phyloP scores from a whole-genome alignment of 2,888 invertebrate genomes.

The Microctonus aethiopoides region DNA sequence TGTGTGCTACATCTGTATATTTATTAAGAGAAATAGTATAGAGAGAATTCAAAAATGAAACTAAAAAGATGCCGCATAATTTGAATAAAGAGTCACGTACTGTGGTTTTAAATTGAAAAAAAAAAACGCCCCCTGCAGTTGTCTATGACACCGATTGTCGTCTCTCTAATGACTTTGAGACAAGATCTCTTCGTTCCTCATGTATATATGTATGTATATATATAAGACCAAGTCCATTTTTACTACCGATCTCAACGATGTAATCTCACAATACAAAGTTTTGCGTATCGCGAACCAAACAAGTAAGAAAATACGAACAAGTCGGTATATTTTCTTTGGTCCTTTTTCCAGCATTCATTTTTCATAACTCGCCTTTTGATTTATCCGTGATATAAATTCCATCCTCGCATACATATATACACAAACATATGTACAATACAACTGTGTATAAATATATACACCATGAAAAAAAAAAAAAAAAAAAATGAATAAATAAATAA shows the following conservation, averaged over 20 bases:
- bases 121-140: conserved; percentile 41
- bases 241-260: conserved; percentile 43
- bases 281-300: conserved; percentile 44
- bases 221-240: conserved; percentile 8
- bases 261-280: conserved; percentile 49
- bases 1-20: neutral
- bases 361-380: conserved; percentile 8
- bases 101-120: conserved; percentile 23
- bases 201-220: neutral
- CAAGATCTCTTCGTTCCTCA: conserved; percentile 51
- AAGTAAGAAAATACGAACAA: neutral
- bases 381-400: conserved; percentile 18
- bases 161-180: conserved; percentile 61
- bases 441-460: neutral
- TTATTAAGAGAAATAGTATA: neutral
- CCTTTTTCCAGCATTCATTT: conserved; percentile 19
- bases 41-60: neutral
- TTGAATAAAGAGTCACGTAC: neutral
- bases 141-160: conserved; percentile 53
- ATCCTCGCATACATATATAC: neutral
- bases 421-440: neutral
- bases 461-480: neutral
- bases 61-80: neutral
- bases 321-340: conserved; percentile 41
- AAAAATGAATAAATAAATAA: conserved; percentile 1